phyloP scores from a whole-genome alignment of 2,888 invertebrate genomes.

The Brachypterus glaber region DNA sequence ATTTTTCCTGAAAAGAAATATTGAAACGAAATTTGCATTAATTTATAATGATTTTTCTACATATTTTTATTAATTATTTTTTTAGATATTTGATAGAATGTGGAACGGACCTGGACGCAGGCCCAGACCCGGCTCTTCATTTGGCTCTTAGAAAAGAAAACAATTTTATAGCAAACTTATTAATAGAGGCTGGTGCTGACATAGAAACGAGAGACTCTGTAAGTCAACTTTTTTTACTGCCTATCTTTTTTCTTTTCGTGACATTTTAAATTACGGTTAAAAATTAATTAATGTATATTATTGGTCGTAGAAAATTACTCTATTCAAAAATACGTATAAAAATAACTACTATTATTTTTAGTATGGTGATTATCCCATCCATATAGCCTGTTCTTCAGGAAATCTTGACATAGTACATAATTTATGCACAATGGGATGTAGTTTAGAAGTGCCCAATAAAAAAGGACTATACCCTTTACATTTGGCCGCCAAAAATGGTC shows the following conservation, averaged over 20 bases:
- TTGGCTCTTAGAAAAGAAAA: constrained; percentile 49
- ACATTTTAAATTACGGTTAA: too few relatives aligned
- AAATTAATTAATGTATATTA: too few relatives aligned
- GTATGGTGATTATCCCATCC: constrained; percentile 52
- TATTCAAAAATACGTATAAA: too few relatives aligned
- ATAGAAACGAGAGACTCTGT: constrained; percentile 46
- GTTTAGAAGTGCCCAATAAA: constrained; percentile 53
- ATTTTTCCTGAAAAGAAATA: too few relatives aligned
- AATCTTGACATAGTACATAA: constrained; percentile 48
- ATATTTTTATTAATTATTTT: constrained; percentile 8
- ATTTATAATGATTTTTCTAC: background rate
- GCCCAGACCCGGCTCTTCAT: constrained; percentile 49
- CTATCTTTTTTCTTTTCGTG: background rate
- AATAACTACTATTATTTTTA: too few relatives aligned
- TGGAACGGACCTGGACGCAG: constrained; percentile 36
- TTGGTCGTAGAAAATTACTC: too few relatives aligned
- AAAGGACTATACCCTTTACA: constrained; percentile 57
- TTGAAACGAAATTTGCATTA: too few relatives aligned
- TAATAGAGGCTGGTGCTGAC: constrained; percentile 53
- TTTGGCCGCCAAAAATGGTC: constrained; percentile 60
- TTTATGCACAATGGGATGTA: constrained; percentile 50
- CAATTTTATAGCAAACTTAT: constrained; percentile 46
- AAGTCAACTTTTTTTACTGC: too few relatives aligned
- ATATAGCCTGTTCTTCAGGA: constrained; percentile 48
- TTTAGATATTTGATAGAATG: constrained; percentile 36